Evolutionary conservation across 2,888 invertebrate genomes (phyloP).

Genomic region (Rhagonycha fulva): DNA sequence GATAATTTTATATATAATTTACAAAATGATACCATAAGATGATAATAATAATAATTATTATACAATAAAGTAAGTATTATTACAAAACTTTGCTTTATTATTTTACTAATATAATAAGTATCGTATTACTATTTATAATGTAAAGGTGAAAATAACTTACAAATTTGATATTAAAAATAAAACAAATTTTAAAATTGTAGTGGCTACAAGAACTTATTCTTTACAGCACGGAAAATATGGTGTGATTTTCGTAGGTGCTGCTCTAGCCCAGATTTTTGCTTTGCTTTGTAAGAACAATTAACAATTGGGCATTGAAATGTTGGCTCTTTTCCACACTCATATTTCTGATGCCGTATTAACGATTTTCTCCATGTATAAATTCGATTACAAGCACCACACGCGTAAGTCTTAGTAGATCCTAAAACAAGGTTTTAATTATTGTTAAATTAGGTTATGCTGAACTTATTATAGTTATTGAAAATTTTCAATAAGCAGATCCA

Average conservation of each 20-base stretch:
- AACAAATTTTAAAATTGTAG: neutral
- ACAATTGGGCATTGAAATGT: neutral
- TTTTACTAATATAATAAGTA: neutral
- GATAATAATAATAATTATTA: neutral
- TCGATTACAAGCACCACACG: conserved; percentile 60
- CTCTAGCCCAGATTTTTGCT: neutral
- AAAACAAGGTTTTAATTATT: neutral
- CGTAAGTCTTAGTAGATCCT: neutral
- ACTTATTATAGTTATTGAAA: neutral
- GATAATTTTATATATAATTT: neutral
- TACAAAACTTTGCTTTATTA: neutral
- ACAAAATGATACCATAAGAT: neutral
- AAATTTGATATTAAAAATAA: neutral
- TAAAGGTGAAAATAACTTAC: neutral
- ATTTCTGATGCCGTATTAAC: conserved; percentile 68
- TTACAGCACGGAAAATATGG: neutral
- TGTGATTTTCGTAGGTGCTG: conserved; percentile 6
- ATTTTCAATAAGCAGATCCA: neutral
- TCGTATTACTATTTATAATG: neutral
- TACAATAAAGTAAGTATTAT: neutral
- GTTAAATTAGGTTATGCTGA: neutral
- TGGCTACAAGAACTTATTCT: neutral
- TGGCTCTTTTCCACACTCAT: conserved; percentile 62
- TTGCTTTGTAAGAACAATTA: neutral
- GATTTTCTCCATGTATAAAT: conserved; percentile 73